Conservation (phyloP, 2,113 vertebrate species). For the Corythornis cristatus region DNA sequence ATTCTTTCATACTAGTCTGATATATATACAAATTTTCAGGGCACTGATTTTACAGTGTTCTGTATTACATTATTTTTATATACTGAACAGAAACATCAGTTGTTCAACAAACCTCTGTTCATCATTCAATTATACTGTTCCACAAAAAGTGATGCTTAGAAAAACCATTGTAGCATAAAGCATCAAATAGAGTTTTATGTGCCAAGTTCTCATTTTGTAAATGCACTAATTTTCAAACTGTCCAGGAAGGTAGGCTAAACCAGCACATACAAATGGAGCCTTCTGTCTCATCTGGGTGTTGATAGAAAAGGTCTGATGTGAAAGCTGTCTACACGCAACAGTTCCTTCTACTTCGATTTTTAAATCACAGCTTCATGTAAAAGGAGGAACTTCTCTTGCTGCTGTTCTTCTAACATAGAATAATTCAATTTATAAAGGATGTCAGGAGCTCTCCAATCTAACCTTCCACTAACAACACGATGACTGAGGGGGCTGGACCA, state of each 20-base stretch:
- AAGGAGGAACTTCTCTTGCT: not conserved
- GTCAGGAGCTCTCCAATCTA: not conserved
- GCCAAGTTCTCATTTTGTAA: constrained; percentile 66
- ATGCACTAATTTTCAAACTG: constrained; percentile 48
- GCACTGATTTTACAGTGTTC: not conserved
- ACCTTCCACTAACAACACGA: not conserved
- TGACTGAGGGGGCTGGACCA: too few relatives aligned
- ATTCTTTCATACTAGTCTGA: not conserved
- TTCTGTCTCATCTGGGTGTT: not conserved
- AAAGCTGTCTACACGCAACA: not conserved
- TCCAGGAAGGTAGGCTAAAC: constrained; percentile 25
- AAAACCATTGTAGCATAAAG: not conserved
- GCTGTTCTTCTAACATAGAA: not conserved
- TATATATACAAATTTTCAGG: not conserved
- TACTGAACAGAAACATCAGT: not conserved
- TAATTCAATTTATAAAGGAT: not conserved
- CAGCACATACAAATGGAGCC: not conserved
- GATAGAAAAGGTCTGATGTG: not conserved
- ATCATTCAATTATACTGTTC: not conserved
- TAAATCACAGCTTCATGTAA: not conserved
- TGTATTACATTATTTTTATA: not conserved
- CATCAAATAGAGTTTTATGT: constrained; percentile 66
- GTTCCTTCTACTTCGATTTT: not conserved
- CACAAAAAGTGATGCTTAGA: not conserved
- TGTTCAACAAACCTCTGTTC: not conserved